phyloP scores from a whole-genome alignment of 2,888 invertebrate genomes.

The Eupithecia tripunctaria region DNA sequence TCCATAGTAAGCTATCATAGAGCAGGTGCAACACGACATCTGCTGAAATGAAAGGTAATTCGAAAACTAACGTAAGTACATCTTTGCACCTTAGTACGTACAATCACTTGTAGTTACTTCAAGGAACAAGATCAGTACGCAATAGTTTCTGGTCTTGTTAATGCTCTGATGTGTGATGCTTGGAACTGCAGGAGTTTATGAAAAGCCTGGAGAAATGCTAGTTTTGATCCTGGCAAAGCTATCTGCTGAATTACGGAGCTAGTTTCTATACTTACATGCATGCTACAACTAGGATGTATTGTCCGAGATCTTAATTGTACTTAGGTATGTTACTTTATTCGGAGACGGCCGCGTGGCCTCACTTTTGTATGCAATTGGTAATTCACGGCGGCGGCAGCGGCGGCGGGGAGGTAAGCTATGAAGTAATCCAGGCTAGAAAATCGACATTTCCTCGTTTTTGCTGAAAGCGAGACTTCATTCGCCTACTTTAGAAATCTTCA shows the following conservation, averaged over 20 bases:
- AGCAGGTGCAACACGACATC: no score
- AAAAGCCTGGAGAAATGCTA: constrained; percentile 17
- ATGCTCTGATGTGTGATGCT: constrained; percentile 24
- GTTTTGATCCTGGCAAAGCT: constrained; percentile 15
- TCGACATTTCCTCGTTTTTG: not conserved
- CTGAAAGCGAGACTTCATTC: not conserved
- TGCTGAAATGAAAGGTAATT: no score
- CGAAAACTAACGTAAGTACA: not conserved
- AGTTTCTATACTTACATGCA: not conserved
- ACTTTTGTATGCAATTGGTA: not conserved
- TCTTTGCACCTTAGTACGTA: not conserved
- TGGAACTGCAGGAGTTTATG: constrained; percentile 13
- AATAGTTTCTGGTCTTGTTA: constrained; percentile 22
- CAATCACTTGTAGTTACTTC: constrained; percentile 2
- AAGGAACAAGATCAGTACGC: constrained; percentile 15
- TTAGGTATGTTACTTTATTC: no score
- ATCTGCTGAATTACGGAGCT: constrained; percentile 9
- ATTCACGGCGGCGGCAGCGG: not conserved
- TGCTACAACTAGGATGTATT: not conserved
- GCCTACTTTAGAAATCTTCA: not conserved
- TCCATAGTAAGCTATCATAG: no score
- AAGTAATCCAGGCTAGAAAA: not conserved
- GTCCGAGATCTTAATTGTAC: not conserved
- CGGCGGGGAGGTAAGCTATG: no score
- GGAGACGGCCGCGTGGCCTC: not conserved